Conservation (phyloP, 2,888 invertebrate genomes). For the Operophtera brumata region DNA sequence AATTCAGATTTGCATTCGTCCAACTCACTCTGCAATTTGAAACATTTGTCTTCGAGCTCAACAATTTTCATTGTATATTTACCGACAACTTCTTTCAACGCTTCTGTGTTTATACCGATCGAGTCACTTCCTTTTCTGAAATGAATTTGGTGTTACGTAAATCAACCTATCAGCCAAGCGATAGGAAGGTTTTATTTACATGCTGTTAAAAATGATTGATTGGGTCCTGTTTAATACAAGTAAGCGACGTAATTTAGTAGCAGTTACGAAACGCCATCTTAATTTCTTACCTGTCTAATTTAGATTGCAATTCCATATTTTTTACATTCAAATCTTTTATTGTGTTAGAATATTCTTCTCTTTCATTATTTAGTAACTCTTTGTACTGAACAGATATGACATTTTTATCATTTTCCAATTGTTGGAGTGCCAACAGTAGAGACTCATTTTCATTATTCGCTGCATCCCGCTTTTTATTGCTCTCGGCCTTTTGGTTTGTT, state of each 20-base stretch:
- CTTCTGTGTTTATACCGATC: conserved; percentile 45
- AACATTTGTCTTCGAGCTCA: conserved; percentile 66
- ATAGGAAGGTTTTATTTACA: conserved; percentile 45
- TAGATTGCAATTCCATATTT: conserved; percentile 55
- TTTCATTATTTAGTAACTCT: conserved; percentile 73
- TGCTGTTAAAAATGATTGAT: conserved; percentile 50
- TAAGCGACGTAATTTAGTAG: neutral
- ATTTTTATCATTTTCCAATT: conserved; percentile 70
- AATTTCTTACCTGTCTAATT: conserved; percentile 57
- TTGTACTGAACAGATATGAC: conserved; percentile 72
- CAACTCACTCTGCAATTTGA: conserved; percentile 67
- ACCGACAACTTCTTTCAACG: conserved; percentile 51
- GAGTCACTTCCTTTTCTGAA: conserved; percentile 57
- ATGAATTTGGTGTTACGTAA: conserved; percentile 38
- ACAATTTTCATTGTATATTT: conserved; percentile 70
- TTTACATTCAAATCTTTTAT: conserved; percentile 58
- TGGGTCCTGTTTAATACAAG: conserved; percentile 28
- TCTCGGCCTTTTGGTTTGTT: conserved; percentile 41
- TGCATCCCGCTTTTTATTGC: conserved; percentile 46
- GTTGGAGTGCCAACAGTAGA: conserved; percentile 59
- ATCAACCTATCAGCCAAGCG: conserved; percentile 29
- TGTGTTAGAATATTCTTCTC: conserved; percentile 65
- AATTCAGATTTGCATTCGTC: conserved; percentile 70
- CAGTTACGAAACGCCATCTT: neutral
- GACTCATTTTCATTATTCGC: conserved; percentile 66